Base-by-base conservation (phyloP, 2,113 vertebrate species). In the Hylia prasina region DNA sequence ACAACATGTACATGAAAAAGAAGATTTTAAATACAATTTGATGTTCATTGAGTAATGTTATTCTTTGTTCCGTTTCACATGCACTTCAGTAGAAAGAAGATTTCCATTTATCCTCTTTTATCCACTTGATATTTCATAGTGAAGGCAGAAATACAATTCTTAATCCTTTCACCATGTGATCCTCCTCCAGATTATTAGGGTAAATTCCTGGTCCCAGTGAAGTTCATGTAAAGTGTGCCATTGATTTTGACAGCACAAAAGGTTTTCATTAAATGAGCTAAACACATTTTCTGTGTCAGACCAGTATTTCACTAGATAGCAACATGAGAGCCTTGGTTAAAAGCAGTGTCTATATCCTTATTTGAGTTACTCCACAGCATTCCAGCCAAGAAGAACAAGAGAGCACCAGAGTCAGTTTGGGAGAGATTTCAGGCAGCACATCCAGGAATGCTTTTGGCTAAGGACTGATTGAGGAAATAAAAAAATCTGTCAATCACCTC, bases 131-230 rank as follows among this genome's bases (percentile, higher is more conserved):
- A 95, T 92, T 94, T 95, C 91, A 87, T 89, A 96, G 89, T 56
- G 61, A 94, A 96, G 78, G 81, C 93, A 97, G 89, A 96, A 96
- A 96, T 96, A 85, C 35, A 93, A 65, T 65, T 95, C 94, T 87
- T 95, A 96, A 91, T 94, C 78, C 69, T 85, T 96, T 96, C 81
- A 87, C 57, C 66, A 97, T 76, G 70, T 93, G 94, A 96, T 95
- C 56, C 78, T 90, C 57, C 94, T 97, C 87, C 96, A 96, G 90
- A 95, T 91, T 96, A 94, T 82, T 91, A 85, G 45, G 15, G 84
- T 82, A 94, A 96, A 96, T 94, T 94, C 85, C 68, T 90, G 50
- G 79, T 83, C 60, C 31, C 68, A 65, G 44, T 89, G 68, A 90
- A 96, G 85, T 94, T 95, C 82, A 92, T 40, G 51, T 58, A 68